Percentiles rank a stretch among this genome's conserved stretches.
Conservation (phyloP, 2,113 vertebrate genomes). For the Apodemus sylvaticus region DNA sequence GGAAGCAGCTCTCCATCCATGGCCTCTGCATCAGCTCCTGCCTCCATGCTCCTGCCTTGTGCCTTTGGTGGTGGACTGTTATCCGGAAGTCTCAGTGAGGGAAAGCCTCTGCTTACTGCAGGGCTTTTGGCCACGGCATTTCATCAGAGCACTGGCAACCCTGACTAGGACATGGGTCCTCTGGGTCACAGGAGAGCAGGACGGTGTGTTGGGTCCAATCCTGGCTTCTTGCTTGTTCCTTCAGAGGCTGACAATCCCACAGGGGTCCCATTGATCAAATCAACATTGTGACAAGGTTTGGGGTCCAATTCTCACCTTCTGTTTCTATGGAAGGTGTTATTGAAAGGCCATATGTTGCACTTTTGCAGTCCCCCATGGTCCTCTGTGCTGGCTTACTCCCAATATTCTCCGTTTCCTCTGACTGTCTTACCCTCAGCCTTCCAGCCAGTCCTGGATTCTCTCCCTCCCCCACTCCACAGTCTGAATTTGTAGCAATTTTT, state of each 20-base stretch:
- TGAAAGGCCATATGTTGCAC: rapidly evolving
- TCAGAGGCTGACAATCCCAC: not conserved
- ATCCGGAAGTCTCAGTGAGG: too few species aligned
- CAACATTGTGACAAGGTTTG: not conserved
- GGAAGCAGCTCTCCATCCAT: not conserved
- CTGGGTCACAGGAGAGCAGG: not conserved
- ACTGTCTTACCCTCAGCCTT: not conserved
- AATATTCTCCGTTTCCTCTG: not conserved
- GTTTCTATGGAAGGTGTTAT: not conserved
- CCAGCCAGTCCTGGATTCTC: not conserved
- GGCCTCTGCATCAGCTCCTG: not conserved
- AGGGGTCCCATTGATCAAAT: not conserved
- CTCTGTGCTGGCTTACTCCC: not conserved
- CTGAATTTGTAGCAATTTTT: not conserved
- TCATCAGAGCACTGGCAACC: not conserved
- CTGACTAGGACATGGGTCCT: not conserved
- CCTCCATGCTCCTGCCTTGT: not conserved
- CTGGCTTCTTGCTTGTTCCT: conserved; percentile 24
- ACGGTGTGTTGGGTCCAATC: not conserved
- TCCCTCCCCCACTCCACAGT: not conserved
- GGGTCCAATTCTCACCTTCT: not conserved
- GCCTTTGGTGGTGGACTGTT: too few species aligned
- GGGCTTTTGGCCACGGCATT: not conserved
- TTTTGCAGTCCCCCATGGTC: rapidly evolving
- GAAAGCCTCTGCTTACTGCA: too few species aligned